Base-by-base conservation (phyloP, 2,888 invertebrate species). In the Zootermopsis nevadensis region DNA sequence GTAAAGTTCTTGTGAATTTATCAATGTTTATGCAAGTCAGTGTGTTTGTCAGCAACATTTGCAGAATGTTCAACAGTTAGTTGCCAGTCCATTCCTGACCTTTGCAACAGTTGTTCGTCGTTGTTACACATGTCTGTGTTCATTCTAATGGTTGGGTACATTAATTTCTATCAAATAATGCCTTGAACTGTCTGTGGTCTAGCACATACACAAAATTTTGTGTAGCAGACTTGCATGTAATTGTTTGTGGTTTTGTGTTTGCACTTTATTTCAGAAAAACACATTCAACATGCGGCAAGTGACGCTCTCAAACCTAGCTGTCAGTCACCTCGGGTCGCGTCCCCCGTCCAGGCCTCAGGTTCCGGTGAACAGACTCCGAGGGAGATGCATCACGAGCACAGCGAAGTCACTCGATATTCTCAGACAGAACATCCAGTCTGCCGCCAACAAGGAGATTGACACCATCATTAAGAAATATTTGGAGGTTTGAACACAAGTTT, bases 381-480 rank as follows among this genome's bases (percentile, higher is more conserved):
- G 89, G 79, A 89, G 89, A 82, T 90, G 90, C 86, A 89, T 90
- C 88, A 93, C 94, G 7, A 93, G 93, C 87, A 92, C 95, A 24
- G 93, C 93, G 79, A 94, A 94, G 88, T 95, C 95, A 0, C 89
- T 96, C 85, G 95, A 96, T 87, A 91, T 95, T 87, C 88, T 96
- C 74, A 89, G 96, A 79, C 94, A 94, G 88, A 95, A 95, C 86
- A 90, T 96, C 87, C 96, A 96, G 89, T 93, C 93, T 85, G 93
- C 93, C 77, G 94, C 96, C 66, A 95, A 95, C 86, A 93, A 94
- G 88, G 96, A 96, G 87, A 94, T 96, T 87, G 94, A 95, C 89
- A 92, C 92, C 89, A 93, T 96, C 80, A 93, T 96, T 84, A 94
- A 94, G 87, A 94, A 94, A 88, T 96, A 96, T 89, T 90, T 95